Conservation (phyloP, 2,113 vertebrate genomes). For the Perca schrenkii region DNA sequence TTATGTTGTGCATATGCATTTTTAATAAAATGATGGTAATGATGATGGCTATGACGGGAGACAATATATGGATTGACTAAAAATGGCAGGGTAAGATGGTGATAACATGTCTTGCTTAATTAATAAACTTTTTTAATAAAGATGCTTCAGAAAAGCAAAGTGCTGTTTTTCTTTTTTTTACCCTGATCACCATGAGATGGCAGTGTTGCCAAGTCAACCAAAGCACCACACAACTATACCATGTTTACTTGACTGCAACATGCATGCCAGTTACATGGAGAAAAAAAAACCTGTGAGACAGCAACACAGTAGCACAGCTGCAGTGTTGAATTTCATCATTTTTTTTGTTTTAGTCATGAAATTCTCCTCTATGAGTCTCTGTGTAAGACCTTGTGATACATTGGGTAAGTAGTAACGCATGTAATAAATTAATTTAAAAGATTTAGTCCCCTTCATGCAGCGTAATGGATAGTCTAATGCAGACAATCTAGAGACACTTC, state of each 20-base stretch:
- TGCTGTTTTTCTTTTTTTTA: constrained; percentile 24
- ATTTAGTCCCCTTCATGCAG: constrained; percentile 29
- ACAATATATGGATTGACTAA: neutral
- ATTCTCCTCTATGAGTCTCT: neutral
- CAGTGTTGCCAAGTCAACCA: constrained; percentile 82
- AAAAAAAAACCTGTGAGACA: neutral
- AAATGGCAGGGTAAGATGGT: neutral
- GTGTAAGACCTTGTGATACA: neutral
- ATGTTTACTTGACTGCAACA: constrained; percentile 42
- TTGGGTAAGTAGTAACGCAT: neutral
- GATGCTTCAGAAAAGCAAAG: neutral
- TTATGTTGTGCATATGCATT: neutral
- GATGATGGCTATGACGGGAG: constrained; percentile 17
- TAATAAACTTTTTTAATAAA: constrained; percentile 49
- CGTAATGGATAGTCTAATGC: constrained; percentile 42
- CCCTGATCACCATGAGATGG: constrained; percentile 81
- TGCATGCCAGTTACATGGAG: constrained; percentile 29
- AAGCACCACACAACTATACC: constrained; percentile 11
- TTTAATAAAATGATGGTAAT: constrained; percentile 12
- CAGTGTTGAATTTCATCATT: neutral
- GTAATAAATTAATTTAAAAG: constrained; percentile 14
- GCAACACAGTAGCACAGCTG: neutral
- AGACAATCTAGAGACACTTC: constrained; percentile 26
- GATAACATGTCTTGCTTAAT: constrained; percentile 18
- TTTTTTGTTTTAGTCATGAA: neutral